phyloP scores from a whole-genome alignment of 2,113 vertebrate genomes.

The Proterorhinus semilunaris region DNA sequence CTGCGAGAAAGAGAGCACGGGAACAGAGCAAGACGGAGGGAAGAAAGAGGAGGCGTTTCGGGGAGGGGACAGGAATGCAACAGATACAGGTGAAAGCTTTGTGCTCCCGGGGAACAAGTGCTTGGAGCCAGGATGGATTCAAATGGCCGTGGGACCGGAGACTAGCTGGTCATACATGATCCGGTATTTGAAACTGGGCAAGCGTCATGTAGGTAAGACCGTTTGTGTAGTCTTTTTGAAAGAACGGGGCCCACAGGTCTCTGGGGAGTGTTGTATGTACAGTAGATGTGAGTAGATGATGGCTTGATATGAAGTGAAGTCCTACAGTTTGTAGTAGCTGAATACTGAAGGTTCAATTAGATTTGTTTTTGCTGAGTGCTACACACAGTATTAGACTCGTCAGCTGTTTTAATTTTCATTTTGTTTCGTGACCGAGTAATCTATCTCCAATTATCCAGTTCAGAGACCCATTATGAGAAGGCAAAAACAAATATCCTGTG shows the following conservation, averaged over 20 bases:
- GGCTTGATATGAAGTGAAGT: not conserved
- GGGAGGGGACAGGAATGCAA: slow-evolving; percentile 28
- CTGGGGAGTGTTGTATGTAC: not conserved
- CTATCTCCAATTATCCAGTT: too few species aligned
- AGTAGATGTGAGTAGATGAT: not conserved
- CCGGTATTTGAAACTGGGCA: not conserved
- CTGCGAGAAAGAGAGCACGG: slow-evolving; percentile 21
- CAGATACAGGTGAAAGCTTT: slow-evolving; percentile 55
- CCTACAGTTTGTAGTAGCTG: not conserved
- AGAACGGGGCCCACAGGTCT: not conserved
- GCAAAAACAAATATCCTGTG: too few species aligned
- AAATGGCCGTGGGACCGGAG: slow-evolving; percentile 3
- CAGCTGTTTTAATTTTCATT: too few species aligned
- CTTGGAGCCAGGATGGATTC: slow-evolving; percentile 18
- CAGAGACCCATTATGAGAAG: too few species aligned
- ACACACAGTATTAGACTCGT: too few species aligned
- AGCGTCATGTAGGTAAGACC: not conserved
- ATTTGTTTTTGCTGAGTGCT: too few species aligned
- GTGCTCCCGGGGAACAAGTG: slow-evolving; percentile 26
- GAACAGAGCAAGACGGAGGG: slow-evolving; percentile 17
- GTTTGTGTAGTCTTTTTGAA: not conserved
- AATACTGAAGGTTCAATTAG: not conserved
- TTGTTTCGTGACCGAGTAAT: too few species aligned
- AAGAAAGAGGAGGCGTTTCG: slow-evolving; percentile 6
- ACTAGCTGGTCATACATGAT: slow-evolving; percentile 1